Conservation (phyloP, 92 coral and sea anemone species). For the Epizoanthus scotinus region DNA sequence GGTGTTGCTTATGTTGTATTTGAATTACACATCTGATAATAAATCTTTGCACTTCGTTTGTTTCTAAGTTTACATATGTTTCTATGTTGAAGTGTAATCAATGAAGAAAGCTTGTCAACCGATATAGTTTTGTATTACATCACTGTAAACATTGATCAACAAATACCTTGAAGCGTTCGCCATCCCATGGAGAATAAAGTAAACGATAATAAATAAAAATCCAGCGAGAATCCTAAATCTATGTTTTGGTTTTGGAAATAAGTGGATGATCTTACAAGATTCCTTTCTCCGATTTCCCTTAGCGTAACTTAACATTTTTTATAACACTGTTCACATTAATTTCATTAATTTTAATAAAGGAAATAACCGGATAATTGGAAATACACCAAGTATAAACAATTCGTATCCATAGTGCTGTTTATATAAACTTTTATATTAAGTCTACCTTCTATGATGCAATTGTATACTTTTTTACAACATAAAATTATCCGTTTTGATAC, state of each 20-base stretch:
- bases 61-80: not conserved
- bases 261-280: not conserved
- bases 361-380: conserved; percentile 1
- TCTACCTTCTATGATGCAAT: not conserved
- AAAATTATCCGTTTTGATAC: no score
- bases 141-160: conserved; percentile 28
- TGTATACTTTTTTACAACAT: no score
- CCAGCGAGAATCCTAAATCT: not conserved
- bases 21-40: no score
- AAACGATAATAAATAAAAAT: not conserved
- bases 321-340: not conserved
- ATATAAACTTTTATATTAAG: not conserved
- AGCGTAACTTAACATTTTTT: not conserved
- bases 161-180: not conserved
- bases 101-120: conserved; percentile 9
- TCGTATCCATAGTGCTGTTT: conserved; percentile 4
- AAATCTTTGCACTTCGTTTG: not conserved
- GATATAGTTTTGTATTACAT: conserved; percentile 14
- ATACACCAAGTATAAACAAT: conserved; percentile 16
- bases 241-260: not conserved
- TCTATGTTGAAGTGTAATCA: conserved; percentile 10
- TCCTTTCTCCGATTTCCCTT: not conserved
- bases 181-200: not conserved
- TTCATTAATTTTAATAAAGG: conserved; percentile 32
- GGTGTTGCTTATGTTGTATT: no score